phyloP scores from a whole-genome alignment of 2,797 vertebrate genomes.

The Benthosema pterotum region DNA sequence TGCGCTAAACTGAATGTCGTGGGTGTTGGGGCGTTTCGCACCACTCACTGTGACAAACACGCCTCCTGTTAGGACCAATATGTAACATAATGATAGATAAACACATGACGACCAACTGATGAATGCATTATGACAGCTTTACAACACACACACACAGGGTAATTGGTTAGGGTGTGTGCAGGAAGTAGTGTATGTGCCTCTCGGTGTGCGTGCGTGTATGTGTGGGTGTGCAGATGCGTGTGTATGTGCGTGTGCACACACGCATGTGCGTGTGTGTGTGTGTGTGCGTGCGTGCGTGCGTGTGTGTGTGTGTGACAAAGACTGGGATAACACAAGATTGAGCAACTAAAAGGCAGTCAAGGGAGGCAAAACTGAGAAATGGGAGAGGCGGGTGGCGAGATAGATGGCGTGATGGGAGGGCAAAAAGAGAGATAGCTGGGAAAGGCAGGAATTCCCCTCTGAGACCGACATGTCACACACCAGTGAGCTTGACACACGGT shows the following conservation, averaged over 20 bases:
- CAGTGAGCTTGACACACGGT: slow-evolving; percentile 54
- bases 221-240: background rate
- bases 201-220: background rate
- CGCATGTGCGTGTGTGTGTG: background rate
- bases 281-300: background rate
- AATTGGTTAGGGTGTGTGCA: background rate
- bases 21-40: background rate
- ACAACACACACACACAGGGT: slow-evolving; percentile 6
- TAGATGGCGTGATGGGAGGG: slow-evolving; percentile 35
- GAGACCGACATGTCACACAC: slow-evolving; percentile 68
- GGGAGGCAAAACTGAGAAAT: slow-evolving; percentile 31
- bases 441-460: slow-evolving; percentile 55
- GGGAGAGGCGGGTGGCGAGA: slow-evolving; percentile 26
- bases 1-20: too few species aligned
- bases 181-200: background rate
- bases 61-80: slow-evolving; percentile 15
- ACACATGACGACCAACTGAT: slow-evolving; percentile 16
- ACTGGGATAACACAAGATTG: slow-evolving; percentile 38
- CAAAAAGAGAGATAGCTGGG: slow-evolving; percentile 32
- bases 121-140: slow-evolving; percentile 20
- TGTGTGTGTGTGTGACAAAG: slow-evolving; percentile 3
- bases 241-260: background rate
- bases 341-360: slow-evolving; percentile 37
- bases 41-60: slow-evolving; percentile 39
- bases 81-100: slow-evolving; percentile 28